Conservation (phyloP, 2,888 invertebrate species). For the Tachina lurida region DNA sequence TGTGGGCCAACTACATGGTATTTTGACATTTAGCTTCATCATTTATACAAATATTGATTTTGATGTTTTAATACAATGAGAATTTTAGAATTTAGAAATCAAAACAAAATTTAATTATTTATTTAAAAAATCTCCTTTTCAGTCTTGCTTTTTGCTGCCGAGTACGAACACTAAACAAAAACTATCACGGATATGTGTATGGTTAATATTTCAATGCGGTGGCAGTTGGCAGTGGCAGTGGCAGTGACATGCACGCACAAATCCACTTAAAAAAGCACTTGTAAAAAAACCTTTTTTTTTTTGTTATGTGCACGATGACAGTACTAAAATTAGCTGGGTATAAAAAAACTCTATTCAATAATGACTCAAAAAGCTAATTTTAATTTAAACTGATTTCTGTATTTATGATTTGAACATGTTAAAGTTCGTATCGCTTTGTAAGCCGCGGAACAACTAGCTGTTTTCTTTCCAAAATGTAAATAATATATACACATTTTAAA, state of each 20-base stretch:
- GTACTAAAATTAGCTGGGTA: neutral
- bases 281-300: neutral
- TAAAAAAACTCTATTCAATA: no score
- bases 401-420: no score
- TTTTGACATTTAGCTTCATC: conserved; percentile 68
- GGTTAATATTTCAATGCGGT: conserved; percentile 58
- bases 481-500: no score
- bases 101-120: conserved; percentile 66
- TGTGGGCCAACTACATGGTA: conserved; percentile 59
- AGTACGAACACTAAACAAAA: conserved; percentile 1
- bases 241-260: neutral
- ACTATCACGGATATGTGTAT: conserved; percentile 22
- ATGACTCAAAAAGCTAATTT: no score
- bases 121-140: conserved; percentile 50
- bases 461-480: no score
- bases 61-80: conserved; percentile 63
- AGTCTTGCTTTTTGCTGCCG: neutral
- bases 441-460: no score
- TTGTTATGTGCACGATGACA: conserved; percentile 18
- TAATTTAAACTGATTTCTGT: no score
- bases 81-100: conserved; percentile 64
- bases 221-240: neutral
- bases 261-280: neutral
- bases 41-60: conserved; percentile 70
- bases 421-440: no score